A percentile compares a stretch with the other conserved stretches of the same genome.
Evolutionary conservation across 2,888 invertebrate genomes (phyloP).

Genomic region (Ypsolopha sequella): DNA sequence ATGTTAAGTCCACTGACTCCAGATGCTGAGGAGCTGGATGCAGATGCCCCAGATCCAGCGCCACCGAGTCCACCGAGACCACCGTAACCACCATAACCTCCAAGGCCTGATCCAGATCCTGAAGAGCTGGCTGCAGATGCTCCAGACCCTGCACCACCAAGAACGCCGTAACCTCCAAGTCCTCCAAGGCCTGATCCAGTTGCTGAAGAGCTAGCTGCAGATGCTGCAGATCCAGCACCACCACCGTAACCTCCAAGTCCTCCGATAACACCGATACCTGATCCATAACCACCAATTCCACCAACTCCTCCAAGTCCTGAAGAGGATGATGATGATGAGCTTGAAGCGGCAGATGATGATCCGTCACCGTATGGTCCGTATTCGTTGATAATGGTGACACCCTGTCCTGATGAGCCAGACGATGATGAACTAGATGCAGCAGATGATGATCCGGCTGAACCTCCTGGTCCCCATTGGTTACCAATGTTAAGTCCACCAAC

Average conservation of each 20-base stretch:
- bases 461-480: neutral
- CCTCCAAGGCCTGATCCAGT: neutral
- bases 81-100: no score
- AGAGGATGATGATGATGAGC: neutral
- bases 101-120: neutral
- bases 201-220: neutral
- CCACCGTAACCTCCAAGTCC: neutral
- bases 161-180: neutral
- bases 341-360: neutral
- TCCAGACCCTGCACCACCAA: neutral
- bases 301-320: neutral
- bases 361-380: neutral
- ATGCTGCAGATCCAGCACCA: neutral
- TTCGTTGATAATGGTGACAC: neutral
- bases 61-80: neutral
- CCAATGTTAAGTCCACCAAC: neutral
- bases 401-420: no score
- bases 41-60: neutral
- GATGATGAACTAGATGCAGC: neutral
- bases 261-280: neutral
- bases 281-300: no score
- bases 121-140: slow-evolving; percentile 1
- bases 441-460: neutral
- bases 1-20: neutral
- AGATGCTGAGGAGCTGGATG: slow-evolving; percentile 4